phyloP scores from a whole-genome alignment of 2,888 invertebrate genomes.

The Cacoxenus indagator region DNA sequence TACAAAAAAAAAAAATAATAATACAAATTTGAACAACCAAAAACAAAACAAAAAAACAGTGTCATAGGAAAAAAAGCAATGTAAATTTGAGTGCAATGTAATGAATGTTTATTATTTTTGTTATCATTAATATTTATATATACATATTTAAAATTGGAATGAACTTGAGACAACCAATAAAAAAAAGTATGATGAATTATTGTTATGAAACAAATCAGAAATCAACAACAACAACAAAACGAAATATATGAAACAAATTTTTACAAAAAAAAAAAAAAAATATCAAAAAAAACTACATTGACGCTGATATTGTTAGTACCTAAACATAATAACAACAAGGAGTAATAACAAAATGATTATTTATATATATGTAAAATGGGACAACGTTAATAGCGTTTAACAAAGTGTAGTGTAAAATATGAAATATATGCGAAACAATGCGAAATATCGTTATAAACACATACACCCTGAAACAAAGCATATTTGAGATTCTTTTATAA shows the following conservation, averaged over 20 bases:
- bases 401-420: slow-evolving; percentile 47
- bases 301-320: slow-evolving; percentile 70
- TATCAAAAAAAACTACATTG: slow-evolving; percentile 59
- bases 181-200: slow-evolving; percentile 42
- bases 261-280: slow-evolving; percentile 40
- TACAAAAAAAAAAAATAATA: slow-evolving; percentile 17
- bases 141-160: slow-evolving; percentile 63
- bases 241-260: slow-evolving; percentile 59
- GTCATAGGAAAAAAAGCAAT: slow-evolving; percentile 32
- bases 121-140: slow-evolving; percentile 55
- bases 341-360: slow-evolving; percentile 52
- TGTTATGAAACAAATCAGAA: slow-evolving; percentile 35
- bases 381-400: too few relatives aligned
- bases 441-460: slow-evolving; percentile 19
- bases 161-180: slow-evolving; percentile 41
- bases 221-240: slow-evolving; percentile 58
- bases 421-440: slow-evolving; percentile 21
- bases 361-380: slow-evolving; percentile 48
- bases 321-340: slow-evolving; percentile 45
- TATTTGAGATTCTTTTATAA: slow-evolving; percentile 58
- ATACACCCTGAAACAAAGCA: slow-evolving; percentile 33
- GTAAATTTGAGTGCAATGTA: slow-evolving; percentile 48
- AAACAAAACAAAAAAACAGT: slow-evolving; percentile 20
- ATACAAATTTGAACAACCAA: slow-evolving; percentile 11
- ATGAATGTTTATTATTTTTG: slow-evolving; percentile 64